phyloP scores from a whole-genome alignment of 2,797 vertebrate species.

The Mormyrus hasselquistii region DNA sequence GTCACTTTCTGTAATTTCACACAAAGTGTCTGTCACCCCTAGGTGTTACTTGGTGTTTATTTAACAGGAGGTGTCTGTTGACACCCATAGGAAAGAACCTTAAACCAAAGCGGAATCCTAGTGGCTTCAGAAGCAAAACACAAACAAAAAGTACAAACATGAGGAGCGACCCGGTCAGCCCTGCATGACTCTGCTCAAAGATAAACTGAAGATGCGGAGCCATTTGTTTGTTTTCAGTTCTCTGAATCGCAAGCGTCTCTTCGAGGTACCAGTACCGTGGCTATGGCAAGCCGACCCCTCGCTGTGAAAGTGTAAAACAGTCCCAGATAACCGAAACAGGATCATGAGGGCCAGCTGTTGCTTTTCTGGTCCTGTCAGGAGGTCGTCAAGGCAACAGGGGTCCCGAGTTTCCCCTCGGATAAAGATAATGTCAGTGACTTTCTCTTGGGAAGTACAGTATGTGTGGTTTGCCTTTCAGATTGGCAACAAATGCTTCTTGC shows the following conservation, averaged over 20 bases:
- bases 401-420: constrained; percentile 27
- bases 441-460: constrained; percentile 9
- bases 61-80: constrained; percentile 35
- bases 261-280: constrained; percentile 26
- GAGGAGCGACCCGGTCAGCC: constrained; percentile 17
- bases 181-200: constrained; percentile 34
- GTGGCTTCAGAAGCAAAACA: constrained; percentile 27
- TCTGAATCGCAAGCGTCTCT: constrained; percentile 26
- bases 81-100: constrained; percentile 44
- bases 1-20: not conserved
- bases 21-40: not conserved
- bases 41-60: constrained; percentile 29
- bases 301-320: constrained; percentile 37
- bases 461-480: not conserved
- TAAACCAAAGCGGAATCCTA: constrained; percentile 31
- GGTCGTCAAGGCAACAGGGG: constrained; percentile 37
- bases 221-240: constrained; percentile 40
- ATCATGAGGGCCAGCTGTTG: constrained; percentile 58
- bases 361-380: constrained; percentile 49
- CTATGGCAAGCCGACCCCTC: constrained; percentile 26
- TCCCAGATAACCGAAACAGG: constrained; percentile 49
- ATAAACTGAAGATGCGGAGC: constrained; percentile 26
- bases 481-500: not conserved
- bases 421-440: not conserved
- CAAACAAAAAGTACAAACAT: constrained; percentile 15